phyloP scores from a whole-genome alignment of 2,113 vertebrate species.

The Crotalus viridis region DNA sequence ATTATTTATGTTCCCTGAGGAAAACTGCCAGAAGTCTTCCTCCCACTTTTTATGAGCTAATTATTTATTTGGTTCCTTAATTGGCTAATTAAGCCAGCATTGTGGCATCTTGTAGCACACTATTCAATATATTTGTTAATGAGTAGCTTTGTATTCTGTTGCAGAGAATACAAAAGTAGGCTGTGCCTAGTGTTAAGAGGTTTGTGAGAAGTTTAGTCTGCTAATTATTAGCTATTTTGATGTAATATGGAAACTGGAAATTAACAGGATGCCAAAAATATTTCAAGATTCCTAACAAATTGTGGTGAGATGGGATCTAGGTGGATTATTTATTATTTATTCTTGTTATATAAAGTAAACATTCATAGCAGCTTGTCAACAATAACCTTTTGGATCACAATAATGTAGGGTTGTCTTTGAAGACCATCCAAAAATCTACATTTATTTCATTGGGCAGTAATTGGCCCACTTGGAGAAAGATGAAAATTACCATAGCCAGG shows the following conservation, averaged over 20 bases:
- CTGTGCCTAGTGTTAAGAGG: not conserved
- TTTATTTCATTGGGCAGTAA: not conserved
- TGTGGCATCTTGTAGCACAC: conserved; percentile 25
- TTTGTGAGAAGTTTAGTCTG: not conserved
- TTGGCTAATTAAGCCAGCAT: conserved; percentile 25
- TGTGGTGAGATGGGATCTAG: not conserved
- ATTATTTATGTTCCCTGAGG: not conserved
- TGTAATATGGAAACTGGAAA: conserved; percentile 8
- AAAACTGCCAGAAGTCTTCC: not conserved
- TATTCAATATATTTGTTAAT: conserved; percentile 33
- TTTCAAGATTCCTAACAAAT: not conserved
- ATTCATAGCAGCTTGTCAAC: not conserved
- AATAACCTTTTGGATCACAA: not conserved
- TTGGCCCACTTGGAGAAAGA: not conserved
- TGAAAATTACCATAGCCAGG: not conserved
- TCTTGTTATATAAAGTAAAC: not conserved
- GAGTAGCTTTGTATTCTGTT: conserved; percentile 23
- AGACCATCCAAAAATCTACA: not conserved
- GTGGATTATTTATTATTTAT: not conserved
- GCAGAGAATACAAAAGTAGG: conserved; percentile 10
- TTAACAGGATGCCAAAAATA: conserved; percentile 5
- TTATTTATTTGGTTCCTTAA: conserved; percentile 34
- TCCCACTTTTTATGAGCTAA: conserved; percentile 10
- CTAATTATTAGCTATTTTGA: conserved; percentile 32
- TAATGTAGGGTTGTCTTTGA: not conserved